A percentile compares a stretch with the other conserved stretches of the same genome.
phyloP scores from a whole-genome alignment of 2,797 vertebrate species.

The Astyanax mexicanus region DNA sequence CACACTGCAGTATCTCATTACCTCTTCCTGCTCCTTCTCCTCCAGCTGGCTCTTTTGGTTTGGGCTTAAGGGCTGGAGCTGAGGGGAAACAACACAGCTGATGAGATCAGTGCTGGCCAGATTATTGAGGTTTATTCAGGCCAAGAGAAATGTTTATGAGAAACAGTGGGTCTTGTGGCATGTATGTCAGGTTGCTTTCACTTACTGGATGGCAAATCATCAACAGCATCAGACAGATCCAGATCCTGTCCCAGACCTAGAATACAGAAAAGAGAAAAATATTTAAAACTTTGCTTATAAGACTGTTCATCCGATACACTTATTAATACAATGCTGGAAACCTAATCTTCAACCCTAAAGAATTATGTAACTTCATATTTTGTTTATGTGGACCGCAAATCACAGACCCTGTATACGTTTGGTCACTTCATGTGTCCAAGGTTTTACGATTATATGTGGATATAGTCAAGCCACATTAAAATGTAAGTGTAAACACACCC shows the following conservation, averaged over 20 bases:
- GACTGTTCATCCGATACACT: too few species aligned
- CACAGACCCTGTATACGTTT: too few species aligned
- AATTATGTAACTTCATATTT: too few species aligned
- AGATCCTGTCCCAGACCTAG: slow-evolving; percentile 65
- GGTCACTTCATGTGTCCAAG: too few species aligned
- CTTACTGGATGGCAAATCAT: slow-evolving; percentile 72
- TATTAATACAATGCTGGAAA: not conserved
- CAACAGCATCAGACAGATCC: slow-evolving; percentile 74
- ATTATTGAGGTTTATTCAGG: not conserved
- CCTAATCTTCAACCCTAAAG: too few species aligned
- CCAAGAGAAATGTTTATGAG: not conserved
- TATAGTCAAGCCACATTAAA: too few species aligned
- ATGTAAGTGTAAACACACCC: too few species aligned
- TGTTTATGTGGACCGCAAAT: too few species aligned
- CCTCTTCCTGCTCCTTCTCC: slow-evolving; percentile 55
- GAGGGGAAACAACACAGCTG: slow-evolving; percentile 22
- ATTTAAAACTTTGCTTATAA: not conserved
- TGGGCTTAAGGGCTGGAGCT: slow-evolving; percentile 57
- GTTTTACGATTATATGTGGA: too few species aligned
- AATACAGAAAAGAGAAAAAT: slow-evolving; percentile 15
- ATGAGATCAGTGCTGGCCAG: not conserved
- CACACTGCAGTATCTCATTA: not conserved
- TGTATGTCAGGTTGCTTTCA: slow-evolving; percentile 38
- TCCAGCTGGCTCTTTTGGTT: slow-evolving; percentile 49
- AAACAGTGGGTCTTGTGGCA: not conserved